These are phyloP conservation scores for Autographa pulchrina DNA, from an alignment of 2,888 invertebrate species.

Conservation along the genomic window DNA sequence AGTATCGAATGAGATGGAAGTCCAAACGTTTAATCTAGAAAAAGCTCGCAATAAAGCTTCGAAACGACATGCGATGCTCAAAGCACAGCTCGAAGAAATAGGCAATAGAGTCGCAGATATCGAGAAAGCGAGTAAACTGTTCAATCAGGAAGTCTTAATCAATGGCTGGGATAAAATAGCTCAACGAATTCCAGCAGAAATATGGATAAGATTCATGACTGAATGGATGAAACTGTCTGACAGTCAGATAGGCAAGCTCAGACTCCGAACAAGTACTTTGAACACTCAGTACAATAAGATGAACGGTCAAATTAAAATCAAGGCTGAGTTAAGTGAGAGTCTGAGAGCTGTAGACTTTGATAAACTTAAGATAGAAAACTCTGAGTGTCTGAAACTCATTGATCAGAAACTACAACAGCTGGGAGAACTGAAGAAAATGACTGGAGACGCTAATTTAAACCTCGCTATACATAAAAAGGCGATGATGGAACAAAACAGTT, in stretches of 20 bases:
- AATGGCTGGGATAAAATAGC: slow-evolving; percentile 89
- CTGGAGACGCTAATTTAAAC: slow-evolving; percentile 89
- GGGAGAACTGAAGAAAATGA: slow-evolving; percentile 89
- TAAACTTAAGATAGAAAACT: slow-evolving; percentile 90
- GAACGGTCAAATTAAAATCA: slow-evolving; percentile 86
- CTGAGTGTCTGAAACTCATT: slow-evolving; percentile 84
- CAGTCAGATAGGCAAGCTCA: slow-evolving; percentile 88
- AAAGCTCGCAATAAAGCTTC: slow-evolving; percentile 72
- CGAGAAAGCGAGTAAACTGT: slow-evolving; percentile 81
- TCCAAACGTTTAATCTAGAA: slow-evolving; percentile 73
- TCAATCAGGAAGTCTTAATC: slow-evolving; percentile 86
- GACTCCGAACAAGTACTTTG: slow-evolving; percentile 88
- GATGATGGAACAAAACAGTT: slow-evolving; percentile 85
- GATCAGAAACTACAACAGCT: slow-evolving; percentile 88
- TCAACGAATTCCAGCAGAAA: slow-evolving; percentile 90
- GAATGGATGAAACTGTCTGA: slow-evolving; percentile 90
- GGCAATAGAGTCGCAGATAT: slow-evolving; percentile 85
- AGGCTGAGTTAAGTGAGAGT: slow-evolving; percentile 89
- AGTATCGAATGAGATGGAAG: slow-evolving; percentile 85
- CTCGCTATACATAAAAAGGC: slow-evolving; percentile 89
- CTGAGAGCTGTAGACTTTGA: slow-evolving; percentile 91
- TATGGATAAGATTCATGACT: slow-evolving; percentile 89
- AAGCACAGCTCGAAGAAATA: slow-evolving; percentile 89
- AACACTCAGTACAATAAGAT: slow-evolving; percentile 88
- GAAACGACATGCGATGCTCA: slow-evolving; percentile 79